Conservation (phyloP, 2,888 invertebrate species). For the Odontocolon sp. region DNA sequence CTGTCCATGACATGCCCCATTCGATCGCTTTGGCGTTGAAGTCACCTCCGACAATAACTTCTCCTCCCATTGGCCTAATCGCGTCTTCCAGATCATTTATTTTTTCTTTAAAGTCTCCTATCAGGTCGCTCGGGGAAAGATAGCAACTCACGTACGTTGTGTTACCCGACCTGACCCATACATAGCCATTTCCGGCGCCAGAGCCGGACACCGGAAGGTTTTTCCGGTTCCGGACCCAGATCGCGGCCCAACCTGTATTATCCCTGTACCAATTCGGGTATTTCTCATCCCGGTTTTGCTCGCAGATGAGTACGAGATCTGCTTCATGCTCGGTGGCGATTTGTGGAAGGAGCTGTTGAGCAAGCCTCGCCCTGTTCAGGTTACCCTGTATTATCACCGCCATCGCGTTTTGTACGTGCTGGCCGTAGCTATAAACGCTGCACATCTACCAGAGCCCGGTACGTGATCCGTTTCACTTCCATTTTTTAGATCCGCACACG, state of each 20-base stretch:
- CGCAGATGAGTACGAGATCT: slow-evolving; percentile 35
- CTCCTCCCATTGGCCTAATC: background rate
- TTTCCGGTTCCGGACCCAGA: background rate
- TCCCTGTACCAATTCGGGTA: slow-evolving; percentile 8
- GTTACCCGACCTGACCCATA: slow-evolving; percentile 21
- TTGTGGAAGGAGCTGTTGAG: too few relatives aligned
- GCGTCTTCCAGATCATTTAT: too few relatives aligned
- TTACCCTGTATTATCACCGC: slow-evolving; percentile 1
- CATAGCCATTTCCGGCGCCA: slow-evolving; percentile 6
- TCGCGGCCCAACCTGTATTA: background rate
- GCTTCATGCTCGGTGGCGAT: background rate
- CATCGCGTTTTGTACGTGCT: background rate
- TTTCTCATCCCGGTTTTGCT: too few relatives aligned
- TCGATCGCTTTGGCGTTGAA: slow-evolving; percentile 21
- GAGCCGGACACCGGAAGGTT: background rate
- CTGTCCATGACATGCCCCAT: background rate
- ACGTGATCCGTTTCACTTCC: slow-evolving; percentile 3
- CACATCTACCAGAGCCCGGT: slow-evolving; percentile 11
- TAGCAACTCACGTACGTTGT: slow-evolving; percentile 43
- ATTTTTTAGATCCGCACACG: slow-evolving; percentile 43
- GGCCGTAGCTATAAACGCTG: background rate
- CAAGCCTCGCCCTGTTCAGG: background rate
- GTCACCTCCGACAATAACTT: slow-evolving; percentile 3
- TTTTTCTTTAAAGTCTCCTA: slow-evolving; percentile 15
- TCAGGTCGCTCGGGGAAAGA: slow-evolving; percentile 31